Evolutionary conservation across 2,888 invertebrate genomes (phyloP).

Genomic region (Drosophila ezoana): DNA sequence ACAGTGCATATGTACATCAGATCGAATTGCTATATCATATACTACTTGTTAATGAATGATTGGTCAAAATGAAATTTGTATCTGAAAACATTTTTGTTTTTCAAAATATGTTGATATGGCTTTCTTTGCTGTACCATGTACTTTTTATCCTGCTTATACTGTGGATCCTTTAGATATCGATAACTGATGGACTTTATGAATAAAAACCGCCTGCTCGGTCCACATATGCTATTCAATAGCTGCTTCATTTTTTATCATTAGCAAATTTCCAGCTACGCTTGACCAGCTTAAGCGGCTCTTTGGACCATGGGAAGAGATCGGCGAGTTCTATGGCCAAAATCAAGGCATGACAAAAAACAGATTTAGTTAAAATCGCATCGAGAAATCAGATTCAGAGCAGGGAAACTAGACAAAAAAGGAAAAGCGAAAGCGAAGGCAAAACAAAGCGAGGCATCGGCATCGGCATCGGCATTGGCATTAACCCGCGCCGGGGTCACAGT

Average conservation of each 20-base stretch:
- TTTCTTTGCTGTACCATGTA: no score
- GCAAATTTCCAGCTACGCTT: slow-evolving; percentile 13
- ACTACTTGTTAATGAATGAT: no score
- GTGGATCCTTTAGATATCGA: background rate
- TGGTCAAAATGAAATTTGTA: no score
- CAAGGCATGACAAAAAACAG: slow-evolving; percentile 28
- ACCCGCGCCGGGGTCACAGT: slow-evolving; percentile 22
- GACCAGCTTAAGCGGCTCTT: slow-evolving; percentile 37
- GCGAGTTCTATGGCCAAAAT: slow-evolving; percentile 18
- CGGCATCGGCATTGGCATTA: slow-evolving; percentile 36
- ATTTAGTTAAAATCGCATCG: slow-evolving; percentile 55
- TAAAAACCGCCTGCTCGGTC: no score
- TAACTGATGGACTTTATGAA: background rate
- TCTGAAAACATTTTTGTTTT: no score
- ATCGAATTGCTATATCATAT: no score
- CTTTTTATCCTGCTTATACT: background rate
- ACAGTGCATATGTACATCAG: no score
- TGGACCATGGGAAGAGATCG: slow-evolving; percentile 19
- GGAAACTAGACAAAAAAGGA: slow-evolving; percentile 19
- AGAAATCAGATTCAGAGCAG: slow-evolving; percentile 38
- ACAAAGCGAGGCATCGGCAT: slow-evolving; percentile 26
- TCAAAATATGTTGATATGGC: no score
- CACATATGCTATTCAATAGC: no score
- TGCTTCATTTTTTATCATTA: slow-evolving; percentile 6
- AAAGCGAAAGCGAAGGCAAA: slow-evolving; percentile 25